Percentiles rank a stretch among this genome's conserved stretches.
phyloP scores from a whole-genome alignment of 2,888 invertebrate species.

The Chironomus riparius region DNA sequence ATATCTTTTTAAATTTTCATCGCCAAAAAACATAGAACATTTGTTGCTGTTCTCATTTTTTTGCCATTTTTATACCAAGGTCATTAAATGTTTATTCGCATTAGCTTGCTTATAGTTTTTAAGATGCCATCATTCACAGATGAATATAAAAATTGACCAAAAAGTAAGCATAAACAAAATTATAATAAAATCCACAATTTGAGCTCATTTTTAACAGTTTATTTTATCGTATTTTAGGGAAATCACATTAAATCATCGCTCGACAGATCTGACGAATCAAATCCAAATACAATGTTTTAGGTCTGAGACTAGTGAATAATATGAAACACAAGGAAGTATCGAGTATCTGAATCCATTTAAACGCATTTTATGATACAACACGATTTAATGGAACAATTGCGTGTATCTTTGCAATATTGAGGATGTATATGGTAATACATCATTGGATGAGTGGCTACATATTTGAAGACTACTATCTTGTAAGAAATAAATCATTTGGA shows the following conservation, averaged over 20 bases:
- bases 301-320: neutral
- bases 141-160: neutral
- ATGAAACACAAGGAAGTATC: neutral
- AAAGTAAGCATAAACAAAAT: neutral
- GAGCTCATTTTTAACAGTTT: neutral
- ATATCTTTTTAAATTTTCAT: no score
- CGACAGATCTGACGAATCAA: neutral
- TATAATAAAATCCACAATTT: neutral
- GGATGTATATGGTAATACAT: no score
- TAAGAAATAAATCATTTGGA: no score
- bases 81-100: neutral
- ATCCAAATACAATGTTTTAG: neutral
- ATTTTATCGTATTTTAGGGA: no score
- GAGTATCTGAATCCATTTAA: neutral
- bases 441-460: no score
- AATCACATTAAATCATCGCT: neutral
- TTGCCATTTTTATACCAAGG: no score
- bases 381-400: no score
- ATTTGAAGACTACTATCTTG: no score
- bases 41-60: no score
- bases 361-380: neutral
- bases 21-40: no score
- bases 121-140: neutral
- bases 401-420: no score
- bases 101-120: neutral